These are phyloP conservation scores for Trachops cirrhosus DNA, from an alignment of 2,797 vertebrate species.

Conservation along the genomic window DNA sequence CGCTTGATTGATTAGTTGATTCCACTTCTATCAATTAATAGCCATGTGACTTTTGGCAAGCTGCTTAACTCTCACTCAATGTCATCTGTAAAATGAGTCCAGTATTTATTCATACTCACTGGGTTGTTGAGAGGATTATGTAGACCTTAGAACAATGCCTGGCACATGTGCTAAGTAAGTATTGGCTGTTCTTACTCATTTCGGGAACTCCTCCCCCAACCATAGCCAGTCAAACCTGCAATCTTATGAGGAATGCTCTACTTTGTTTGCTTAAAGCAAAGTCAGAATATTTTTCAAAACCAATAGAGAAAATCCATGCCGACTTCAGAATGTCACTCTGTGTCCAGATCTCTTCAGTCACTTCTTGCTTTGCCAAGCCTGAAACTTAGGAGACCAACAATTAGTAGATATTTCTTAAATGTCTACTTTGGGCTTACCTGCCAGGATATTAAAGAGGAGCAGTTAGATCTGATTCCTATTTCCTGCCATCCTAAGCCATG, in stretches of 20 bases:
- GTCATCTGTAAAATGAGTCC: background rate
- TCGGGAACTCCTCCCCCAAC: background rate
- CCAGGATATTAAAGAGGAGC: background rate
- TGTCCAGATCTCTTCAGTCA: background rate
- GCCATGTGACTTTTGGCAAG: background rate
- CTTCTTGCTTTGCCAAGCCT: background rate
- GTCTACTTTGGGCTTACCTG: background rate
- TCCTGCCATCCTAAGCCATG: background rate
- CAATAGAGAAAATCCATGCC: background rate
- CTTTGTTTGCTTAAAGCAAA: background rate
- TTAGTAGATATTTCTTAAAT: background rate
- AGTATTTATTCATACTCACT: background rate
- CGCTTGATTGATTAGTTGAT: background rate
- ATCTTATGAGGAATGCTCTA: background rate
- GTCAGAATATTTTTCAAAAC: slow-evolving; percentile 1
- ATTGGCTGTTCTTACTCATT: background rate
- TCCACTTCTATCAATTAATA: background rate
- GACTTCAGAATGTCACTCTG: background rate
- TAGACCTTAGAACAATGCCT: background rate
- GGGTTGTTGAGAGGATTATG: background rate
- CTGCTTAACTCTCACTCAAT: background rate
- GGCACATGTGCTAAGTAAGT: background rate
- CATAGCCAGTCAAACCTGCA: background rate
- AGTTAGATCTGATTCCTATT: background rate
- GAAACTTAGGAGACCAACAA: background rate